Percentiles rank a stretch among this genome's conserved stretches.
phyloP scores from a whole-genome alignment of 2,797 vertebrate genomes.

The Aselliscus stoliczkanus region DNA sequence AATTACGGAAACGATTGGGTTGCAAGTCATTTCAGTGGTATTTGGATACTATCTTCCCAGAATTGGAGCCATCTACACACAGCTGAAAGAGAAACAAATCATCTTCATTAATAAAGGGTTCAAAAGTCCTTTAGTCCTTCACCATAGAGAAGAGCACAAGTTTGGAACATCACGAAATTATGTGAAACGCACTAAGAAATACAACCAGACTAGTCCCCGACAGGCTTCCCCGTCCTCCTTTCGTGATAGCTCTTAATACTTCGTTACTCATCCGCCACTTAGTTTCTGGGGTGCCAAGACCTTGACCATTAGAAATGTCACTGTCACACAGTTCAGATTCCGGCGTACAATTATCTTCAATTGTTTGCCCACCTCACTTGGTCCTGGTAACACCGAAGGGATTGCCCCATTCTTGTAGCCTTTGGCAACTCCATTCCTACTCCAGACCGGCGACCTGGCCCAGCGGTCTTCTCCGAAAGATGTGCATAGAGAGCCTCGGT shows the following conservation, averaged over 20 bases:
- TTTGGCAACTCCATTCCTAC: neutral
- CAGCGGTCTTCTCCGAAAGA: neutral
- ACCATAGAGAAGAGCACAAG: slow-evolving; percentile 81
- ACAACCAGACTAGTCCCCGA: neutral
- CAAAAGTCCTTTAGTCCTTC: slow-evolving; percentile 86
- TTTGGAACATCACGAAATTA: neutral
- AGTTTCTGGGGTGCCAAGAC: neutral
- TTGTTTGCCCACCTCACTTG: neutral
- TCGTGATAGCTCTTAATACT: too few relatives aligned
- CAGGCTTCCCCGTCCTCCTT: neutral
- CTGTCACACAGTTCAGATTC: neutral
- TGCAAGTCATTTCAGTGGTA: slow-evolving; percentile 95
- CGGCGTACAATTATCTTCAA: neutral
- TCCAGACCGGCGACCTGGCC: neutral
- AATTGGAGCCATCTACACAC: slow-evolving; percentile 87
- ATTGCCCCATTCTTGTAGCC: neutral
- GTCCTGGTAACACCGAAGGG: neutral
- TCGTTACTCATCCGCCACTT: neutral
- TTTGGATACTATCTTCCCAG: slow-evolving; percentile 93
- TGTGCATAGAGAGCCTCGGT: neutral
- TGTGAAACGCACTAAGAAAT: neutral
- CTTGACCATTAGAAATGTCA: neutral
- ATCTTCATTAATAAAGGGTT: slow-evolving; percentile 86
- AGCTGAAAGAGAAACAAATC: slow-evolving; percentile 82
- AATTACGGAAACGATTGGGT: slow-evolving; percentile 85